Conservation (phyloP, 2,113 vertebrate genomes). For the Mus pahari region DNA sequence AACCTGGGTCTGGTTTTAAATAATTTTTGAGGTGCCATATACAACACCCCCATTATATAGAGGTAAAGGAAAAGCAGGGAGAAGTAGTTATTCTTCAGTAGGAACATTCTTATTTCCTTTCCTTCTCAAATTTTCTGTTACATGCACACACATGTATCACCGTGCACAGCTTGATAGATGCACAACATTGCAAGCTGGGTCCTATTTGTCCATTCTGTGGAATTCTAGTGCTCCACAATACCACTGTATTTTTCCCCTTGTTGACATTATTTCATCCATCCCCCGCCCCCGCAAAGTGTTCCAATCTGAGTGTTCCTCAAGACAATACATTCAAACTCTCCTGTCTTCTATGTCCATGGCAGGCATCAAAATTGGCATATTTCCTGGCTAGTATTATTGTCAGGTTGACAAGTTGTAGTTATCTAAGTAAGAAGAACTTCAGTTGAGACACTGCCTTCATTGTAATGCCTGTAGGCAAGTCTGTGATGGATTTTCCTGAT, state of each 20-base stretch:
- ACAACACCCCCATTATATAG: neutral
- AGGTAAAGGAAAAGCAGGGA: neutral
- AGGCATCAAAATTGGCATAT: neutral
- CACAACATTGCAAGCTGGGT: neutral
- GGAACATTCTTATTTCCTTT: neutral
- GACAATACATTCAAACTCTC: neutral
- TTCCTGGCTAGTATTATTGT: neutral
- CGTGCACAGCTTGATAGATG: neutral
- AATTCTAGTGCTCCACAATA: neutral
- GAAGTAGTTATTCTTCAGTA: neutral
- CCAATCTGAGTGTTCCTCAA: neutral
- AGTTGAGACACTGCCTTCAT: neutral
- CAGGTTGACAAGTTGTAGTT: neutral
- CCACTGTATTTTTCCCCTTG: neutral
- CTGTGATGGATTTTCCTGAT: neutral
- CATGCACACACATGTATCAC: fast-evolving
- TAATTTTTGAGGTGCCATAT: neutral
- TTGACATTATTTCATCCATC: neutral
- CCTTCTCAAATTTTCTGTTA: neutral
- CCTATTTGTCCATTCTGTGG: neutral
- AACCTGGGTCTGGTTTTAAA: neutral
- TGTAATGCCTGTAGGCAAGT: neutral
- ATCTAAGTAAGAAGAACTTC: neutral
- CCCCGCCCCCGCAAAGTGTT: neutral
- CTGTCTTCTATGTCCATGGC: neutral